Conservation (phyloP, 2,888 invertebrate genomes). For the Yponomeuta cagnagella region DNA sequence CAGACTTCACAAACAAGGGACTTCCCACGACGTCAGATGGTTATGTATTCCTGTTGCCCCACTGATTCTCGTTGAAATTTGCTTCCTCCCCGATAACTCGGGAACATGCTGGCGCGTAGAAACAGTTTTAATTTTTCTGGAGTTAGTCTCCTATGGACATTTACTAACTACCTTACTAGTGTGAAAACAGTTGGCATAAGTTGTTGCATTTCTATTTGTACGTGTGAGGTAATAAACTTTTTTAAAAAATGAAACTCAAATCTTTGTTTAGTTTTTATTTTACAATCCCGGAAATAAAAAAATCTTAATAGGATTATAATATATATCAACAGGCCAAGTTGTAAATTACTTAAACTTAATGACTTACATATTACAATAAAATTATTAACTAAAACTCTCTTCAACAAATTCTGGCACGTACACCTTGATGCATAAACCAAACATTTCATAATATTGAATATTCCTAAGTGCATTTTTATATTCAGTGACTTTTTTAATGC, state of each 20-base stretch:
- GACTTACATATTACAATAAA: constrained; percentile 75
- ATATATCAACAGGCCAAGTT: constrained; percentile 75
- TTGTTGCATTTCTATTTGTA: too few species aligned
- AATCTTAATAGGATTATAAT: constrained; percentile 74
- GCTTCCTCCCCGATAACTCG: too few species aligned
- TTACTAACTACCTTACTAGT: too few species aligned
- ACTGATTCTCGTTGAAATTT: too few species aligned
- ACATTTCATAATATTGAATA: constrained; percentile 40
- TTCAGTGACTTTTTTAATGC: too few species aligned
- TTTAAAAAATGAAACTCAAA: constrained; percentile 36
- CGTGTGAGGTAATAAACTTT: not conserved
- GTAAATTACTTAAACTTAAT: constrained; percentile 77
- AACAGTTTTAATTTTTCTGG: too few species aligned
- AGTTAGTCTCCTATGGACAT: too few species aligned
- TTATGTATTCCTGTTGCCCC: too few species aligned
- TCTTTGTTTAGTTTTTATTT: constrained; percentile 66
- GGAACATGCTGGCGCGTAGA: too few species aligned
- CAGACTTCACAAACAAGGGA: too few species aligned
- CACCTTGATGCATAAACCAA: constrained; percentile 70
- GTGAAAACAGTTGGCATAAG: too few species aligned
- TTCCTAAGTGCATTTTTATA: constrained; percentile 58
- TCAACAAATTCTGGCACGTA: constrained; percentile 72
- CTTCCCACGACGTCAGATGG: too few species aligned
- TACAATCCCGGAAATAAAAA: constrained; percentile 73
- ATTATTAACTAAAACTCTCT: constrained; percentile 75